phyloP scores from a whole-genome alignment of 2,888 invertebrate species.

The Tetranychus truncatus region DNA sequence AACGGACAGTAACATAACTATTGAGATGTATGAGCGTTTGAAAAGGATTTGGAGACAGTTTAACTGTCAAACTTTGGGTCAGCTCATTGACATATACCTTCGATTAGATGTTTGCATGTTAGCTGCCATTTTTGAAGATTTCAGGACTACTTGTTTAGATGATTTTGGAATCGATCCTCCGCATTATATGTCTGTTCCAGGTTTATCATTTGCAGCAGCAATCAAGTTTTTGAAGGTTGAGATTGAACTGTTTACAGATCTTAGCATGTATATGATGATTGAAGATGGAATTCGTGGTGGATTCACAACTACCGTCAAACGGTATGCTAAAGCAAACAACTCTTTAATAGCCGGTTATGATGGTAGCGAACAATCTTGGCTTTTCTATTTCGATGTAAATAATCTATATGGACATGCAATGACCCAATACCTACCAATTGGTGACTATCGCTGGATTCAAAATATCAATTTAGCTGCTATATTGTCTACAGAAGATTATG shows the following conservation, averaged over 20 bases:
- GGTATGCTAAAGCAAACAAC: conserved; percentile 16
- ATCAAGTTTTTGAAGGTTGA: too few species aligned
- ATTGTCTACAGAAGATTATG: too few species aligned
- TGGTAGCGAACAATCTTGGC: not conserved
- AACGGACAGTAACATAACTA: not conserved
- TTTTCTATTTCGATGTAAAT: conserved; percentile 3
- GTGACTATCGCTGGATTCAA: conserved; percentile 18
- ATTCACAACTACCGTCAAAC: not conserved
- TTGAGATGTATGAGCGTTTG: not conserved
- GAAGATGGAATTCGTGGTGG: conserved; percentile 13
- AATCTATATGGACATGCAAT: conserved; percentile 7
- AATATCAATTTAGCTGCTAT: not conserved
- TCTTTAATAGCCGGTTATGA: not conserved
- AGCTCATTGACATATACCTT: not conserved
- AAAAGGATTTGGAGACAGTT: not conserved
- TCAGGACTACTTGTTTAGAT: not conserved
- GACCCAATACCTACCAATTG: conserved; percentile 15
- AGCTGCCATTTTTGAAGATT: not conserved
- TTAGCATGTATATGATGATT: not conserved
- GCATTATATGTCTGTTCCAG: too few species aligned
- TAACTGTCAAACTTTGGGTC: not conserved
- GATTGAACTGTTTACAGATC: not conserved
- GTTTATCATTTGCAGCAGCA: too few species aligned
- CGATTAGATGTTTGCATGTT: not conserved
- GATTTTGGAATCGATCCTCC: not conserved